Conservation (phyloP, 2,113 vertebrate genomes). For the Gobius niger region DNA sequence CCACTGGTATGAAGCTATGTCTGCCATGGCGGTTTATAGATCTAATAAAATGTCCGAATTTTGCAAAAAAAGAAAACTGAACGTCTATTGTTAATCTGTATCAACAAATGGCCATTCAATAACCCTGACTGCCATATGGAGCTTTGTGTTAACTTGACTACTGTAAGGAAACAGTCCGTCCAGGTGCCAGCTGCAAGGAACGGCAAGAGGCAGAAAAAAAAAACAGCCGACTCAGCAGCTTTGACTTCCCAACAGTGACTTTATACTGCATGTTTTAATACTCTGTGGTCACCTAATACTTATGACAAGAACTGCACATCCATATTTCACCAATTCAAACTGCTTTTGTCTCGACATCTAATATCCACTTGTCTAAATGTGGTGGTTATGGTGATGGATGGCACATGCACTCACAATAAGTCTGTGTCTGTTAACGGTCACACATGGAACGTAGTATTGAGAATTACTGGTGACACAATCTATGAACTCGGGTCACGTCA, state of each 20-base stretch:
- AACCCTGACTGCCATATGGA: constrained; percentile 15
- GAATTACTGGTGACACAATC: constrained; percentile 31
- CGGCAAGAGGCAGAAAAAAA: constrained; percentile 23
- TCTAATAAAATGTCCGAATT: no score
- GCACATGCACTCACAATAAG: constrained; percentile 44
- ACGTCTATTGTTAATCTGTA: no score
- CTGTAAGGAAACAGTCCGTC: constrained; percentile 16
- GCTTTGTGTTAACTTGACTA: constrained; percentile 1
- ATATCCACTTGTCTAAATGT: constrained; percentile 46
- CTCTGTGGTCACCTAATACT: constrained; percentile 57
- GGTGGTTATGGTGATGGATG: constrained; percentile 63
- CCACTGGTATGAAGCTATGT: no score
- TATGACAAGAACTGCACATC: constrained; percentile 46
- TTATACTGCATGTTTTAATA: constrained; percentile 63
- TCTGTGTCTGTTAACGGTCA: constrained; percentile 18
- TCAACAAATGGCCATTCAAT: neutral
- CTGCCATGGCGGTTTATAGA: no score
- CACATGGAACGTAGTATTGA: constrained; percentile 12
- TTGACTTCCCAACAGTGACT: constrained; percentile 46
- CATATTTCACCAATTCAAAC: constrained; percentile 57
- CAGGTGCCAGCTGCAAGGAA: constrained; percentile 33
- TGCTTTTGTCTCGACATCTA: constrained; percentile 48
- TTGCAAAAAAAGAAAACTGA: no score
- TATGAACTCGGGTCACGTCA: no score
- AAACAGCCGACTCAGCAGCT: constrained; percentile 55